phyloP scores from a whole-genome alignment of 2,113 vertebrate genomes.

The Ptychochromis oligacanthus region DNA sequence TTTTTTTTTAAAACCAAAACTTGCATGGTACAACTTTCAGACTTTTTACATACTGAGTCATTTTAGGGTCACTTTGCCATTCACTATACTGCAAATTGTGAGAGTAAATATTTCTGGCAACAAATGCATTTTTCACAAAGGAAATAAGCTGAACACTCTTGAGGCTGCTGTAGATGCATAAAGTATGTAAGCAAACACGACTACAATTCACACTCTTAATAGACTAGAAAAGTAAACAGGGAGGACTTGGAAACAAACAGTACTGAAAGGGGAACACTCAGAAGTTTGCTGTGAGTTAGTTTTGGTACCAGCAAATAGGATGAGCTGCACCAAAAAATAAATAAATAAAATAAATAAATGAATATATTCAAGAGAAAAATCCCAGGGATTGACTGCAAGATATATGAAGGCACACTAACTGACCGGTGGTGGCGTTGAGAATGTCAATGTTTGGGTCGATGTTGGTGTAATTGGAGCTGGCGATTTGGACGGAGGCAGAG shows the following conservation, averaged over 20 bases:
- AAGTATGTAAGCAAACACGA: neutral
- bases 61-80: neutral
- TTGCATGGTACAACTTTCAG: neutral
- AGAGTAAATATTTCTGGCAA: neutral
- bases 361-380: slow-evolving; percentile 28
- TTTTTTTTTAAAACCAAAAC: neutral
- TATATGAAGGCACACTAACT: slow-evolving; percentile 35
- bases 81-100: neutral
- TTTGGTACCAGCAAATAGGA: neutral
- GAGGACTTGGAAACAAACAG: slow-evolving; percentile 18
- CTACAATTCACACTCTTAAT: neutral
- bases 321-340: neutral
- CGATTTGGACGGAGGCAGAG: slow-evolving; percentile 93
- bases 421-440: slow-evolving; percentile 92
- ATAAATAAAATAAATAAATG: neutral
- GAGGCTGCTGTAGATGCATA: slow-evolving; percentile 1
- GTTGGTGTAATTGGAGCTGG: slow-evolving; percentile 86
- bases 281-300: neutral
- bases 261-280: neutral
- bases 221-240: slow-evolving; percentile 1
- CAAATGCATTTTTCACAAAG: slow-evolving; percentile 2
- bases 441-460: slow-evolving; percentile 91
- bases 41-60: neutral
- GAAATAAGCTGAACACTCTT: neutral
- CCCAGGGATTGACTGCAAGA: neutral